These are phyloP conservation scores for Argyrosomus japonicus DNA, from an alignment of 2,113 vertebrate species.

Conservation along the genomic window DNA sequence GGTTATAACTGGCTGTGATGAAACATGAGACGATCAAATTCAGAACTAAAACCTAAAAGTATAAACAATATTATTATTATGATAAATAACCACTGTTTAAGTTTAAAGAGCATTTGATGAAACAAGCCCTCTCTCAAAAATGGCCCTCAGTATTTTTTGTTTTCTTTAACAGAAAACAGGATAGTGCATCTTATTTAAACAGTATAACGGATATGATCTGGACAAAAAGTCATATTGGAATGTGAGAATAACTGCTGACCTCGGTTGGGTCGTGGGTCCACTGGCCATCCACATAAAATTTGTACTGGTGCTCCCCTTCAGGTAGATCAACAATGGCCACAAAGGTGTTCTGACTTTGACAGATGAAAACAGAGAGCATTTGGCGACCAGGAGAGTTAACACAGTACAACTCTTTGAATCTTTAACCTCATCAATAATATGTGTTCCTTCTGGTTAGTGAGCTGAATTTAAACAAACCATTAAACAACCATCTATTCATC, in stretches of 20 bases:
- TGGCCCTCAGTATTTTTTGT: too few relatives aligned
- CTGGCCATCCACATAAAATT: constrained; percentile 97
- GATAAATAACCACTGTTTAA: neutral
- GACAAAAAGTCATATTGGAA: neutral
- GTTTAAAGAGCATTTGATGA: neutral
- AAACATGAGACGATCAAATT: neutral
- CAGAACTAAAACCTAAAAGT: neutral
- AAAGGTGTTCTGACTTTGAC: constrained; percentile 95
- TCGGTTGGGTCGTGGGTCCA: constrained; percentile 97
- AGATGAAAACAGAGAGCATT: constrained; percentile 50
- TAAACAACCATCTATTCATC: neutral
- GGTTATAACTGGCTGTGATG: constrained; percentile 90
- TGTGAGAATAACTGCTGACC: constrained; percentile 77
- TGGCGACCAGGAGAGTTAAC: neutral
- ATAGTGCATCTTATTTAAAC: neutral
- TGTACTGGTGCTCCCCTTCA: constrained; percentile 98
- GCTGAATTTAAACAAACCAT: neutral
- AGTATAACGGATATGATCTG: neutral
- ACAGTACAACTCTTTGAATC: neutral
- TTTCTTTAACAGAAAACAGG: too few relatives aligned
- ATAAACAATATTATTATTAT: neutral
- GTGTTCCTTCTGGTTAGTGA: neutral
- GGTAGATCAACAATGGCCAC: constrained; percentile 97
- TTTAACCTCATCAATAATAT: neutral
- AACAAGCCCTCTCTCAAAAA: neutral